phyloP scores from a whole-genome alignment of 2,888 invertebrate species.

The Periphyllus acericola region DNA sequence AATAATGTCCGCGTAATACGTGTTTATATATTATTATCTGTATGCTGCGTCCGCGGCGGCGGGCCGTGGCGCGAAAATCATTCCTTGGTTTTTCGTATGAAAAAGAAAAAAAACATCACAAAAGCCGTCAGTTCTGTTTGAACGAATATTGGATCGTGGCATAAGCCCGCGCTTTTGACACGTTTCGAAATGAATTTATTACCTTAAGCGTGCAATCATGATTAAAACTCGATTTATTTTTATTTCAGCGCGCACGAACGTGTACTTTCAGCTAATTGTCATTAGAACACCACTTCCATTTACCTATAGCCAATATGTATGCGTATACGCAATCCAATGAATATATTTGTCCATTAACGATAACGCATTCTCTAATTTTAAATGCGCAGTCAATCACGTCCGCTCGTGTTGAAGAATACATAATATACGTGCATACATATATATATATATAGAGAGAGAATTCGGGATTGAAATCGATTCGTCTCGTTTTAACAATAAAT shows the following conservation, averaged over 20 bases:
- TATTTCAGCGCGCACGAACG: background rate
- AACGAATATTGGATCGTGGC: background rate
- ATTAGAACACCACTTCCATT: background rate
- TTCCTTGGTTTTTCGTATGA: background rate
- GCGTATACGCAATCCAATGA: background rate
- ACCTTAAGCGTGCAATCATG: background rate
- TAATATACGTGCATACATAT: too few species aligned
- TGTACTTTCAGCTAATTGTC: background rate
- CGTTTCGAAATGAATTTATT: background rate
- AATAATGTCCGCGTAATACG: too few species aligned
- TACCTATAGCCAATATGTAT: too few species aligned
- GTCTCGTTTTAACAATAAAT: background rate
- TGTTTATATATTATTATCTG: background rate
- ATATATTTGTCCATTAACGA: slow-evolving; percentile 14
- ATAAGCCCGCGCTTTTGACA: background rate
- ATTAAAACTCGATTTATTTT: background rate
- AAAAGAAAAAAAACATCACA: background rate
- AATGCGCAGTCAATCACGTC: slow-evolving; percentile 1
- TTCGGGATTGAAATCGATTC: slow-evolving; percentile 8
- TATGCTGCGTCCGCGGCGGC: background rate
- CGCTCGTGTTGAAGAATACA: background rate
- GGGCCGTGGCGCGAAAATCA: background rate
- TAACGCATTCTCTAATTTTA: slow-evolving; percentile 11
- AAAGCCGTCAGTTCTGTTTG: background rate
- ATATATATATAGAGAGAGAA: background rate